These are phyloP conservation scores for Micrastur ruficollis DNA, from an alignment of 2,797 vertebrate genomes.

Conservation along the genomic window DNA sequence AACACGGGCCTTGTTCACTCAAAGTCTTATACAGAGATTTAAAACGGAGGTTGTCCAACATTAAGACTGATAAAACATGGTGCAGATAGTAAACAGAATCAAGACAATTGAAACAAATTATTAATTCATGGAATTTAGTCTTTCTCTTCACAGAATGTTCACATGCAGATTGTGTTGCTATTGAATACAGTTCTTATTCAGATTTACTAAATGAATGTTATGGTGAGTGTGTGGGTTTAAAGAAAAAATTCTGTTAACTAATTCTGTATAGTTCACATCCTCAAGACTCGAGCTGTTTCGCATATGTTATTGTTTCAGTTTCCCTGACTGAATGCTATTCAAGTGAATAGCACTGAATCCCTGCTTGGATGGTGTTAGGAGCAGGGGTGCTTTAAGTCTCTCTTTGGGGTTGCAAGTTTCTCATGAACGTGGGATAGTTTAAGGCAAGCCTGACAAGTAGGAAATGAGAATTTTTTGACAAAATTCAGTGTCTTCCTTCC, in stretches of 20 bases:
- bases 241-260: constrained; percentile 23
- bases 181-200: constrained; percentile 21
- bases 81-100: constrained; percentile 22
- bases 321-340: not conserved
- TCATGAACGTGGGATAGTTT: not conserved
- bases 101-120: constrained; percentile 42
- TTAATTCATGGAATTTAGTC: constrained; percentile 40
- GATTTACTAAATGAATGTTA: constrained; percentile 55
- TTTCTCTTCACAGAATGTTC: constrained; percentile 8
- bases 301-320: constrained; percentile 46
- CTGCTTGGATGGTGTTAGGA: not conserved
- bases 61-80: not conserved
- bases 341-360: not conserved
- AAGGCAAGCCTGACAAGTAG: not conserved
- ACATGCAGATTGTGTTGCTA: constrained; percentile 26
- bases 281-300: constrained; percentile 43
- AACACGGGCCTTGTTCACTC: not conserved
- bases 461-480: not conserved
- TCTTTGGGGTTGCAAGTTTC: not conserved
- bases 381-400: not conserved
- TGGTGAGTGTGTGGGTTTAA: constrained; percentile 29
- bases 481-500: not conserved
- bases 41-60: not conserved
- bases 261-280: constrained; percentile 32
- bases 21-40: not conserved